These are phyloP conservation scores for Calephelis nemesis DNA, from an alignment of 1,140 invertebrate genomes.

Conservation along the genomic window DNA sequence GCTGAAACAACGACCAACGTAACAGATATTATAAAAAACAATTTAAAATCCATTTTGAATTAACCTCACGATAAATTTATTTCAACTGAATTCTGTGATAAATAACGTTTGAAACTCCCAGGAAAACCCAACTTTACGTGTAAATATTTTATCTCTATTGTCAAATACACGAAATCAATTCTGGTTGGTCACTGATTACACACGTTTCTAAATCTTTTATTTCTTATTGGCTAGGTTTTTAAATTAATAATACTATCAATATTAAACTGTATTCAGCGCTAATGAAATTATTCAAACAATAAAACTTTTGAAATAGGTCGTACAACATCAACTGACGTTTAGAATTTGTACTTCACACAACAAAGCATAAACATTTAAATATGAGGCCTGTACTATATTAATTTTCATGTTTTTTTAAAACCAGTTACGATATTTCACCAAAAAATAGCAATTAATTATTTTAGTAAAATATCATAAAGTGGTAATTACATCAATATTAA, in stretches of 20 bases:
- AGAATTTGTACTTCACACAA: not conserved
- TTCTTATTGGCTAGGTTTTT: conserved; percentile 2
- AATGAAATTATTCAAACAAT: not conserved
- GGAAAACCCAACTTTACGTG: conserved; percentile 42
- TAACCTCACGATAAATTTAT: not conserved
- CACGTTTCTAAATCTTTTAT: not conserved
- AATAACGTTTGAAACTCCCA: conserved; percentile 13
- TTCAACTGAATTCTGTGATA: not conserved
- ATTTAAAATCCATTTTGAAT: conserved; percentile 36
- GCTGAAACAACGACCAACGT: conserved; percentile 53
- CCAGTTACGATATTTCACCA: no score
- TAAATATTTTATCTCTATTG: conserved; percentile 59
- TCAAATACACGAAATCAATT: conserved; percentile 64
- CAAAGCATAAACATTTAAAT: not conserved
- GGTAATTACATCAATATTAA: no score
- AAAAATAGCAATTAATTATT: no score
- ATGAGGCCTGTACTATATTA: not conserved
- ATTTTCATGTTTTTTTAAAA: no score
- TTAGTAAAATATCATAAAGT: no score
- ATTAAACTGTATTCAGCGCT: not conserved
- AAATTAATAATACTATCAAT: not conserved
- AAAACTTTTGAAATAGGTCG: not conserved
- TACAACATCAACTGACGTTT: not conserved
- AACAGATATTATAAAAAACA: conserved; percentile 36
- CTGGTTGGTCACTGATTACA: conserved; percentile 48